Conservation (phyloP, 2,888 invertebrate species). For the Cephus runcator region DNA sequence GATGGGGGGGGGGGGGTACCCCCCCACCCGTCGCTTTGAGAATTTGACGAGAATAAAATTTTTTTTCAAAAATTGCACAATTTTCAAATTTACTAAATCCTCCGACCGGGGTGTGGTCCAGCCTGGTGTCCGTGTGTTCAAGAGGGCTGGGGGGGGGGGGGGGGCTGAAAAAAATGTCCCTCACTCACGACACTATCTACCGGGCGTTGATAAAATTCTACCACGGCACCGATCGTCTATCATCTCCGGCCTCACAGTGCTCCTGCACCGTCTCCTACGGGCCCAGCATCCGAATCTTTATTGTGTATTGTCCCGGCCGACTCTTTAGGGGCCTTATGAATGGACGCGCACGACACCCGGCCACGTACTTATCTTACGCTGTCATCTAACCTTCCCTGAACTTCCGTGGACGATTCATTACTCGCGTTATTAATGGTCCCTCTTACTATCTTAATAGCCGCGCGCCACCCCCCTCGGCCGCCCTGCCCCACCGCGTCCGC, state of each 20-base stretch:
- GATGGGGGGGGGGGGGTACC: neutral
- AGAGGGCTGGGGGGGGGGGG: neutral
- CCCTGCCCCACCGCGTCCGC: neutral
- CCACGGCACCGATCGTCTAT: constrained; percentile 15
- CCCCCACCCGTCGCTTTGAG: neutral
- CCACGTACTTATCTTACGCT: constrained; percentile 4
- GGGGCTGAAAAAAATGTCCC: neutral
- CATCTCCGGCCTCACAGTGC: constrained; percentile 16
- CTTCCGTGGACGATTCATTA: constrained; percentile 38
- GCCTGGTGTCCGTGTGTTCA: neutral
- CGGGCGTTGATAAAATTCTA: constrained; percentile 19
- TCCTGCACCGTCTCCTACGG: neutral
- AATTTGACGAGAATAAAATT: neutral
- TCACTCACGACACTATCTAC: constrained; percentile 8
- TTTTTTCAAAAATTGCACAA: neutral
- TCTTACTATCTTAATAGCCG: constrained; percentile 29
- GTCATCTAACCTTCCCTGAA: constrained; percentile 26
- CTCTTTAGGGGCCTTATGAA: constrained; percentile 5
- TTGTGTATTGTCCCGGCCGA: neutral
- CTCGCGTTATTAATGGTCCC: constrained; percentile 35
- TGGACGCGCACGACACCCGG: constrained; percentile 7
- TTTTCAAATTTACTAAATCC: neutral
- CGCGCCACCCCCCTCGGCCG: neutral
- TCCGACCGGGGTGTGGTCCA: neutral
- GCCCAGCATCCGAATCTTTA: constrained; percentile 1